These are phyloP conservation scores for Micropoecilia bifurca DNA, from an alignment of 2,797 vertebrate genomes.

Conservation along the genomic window DNA sequence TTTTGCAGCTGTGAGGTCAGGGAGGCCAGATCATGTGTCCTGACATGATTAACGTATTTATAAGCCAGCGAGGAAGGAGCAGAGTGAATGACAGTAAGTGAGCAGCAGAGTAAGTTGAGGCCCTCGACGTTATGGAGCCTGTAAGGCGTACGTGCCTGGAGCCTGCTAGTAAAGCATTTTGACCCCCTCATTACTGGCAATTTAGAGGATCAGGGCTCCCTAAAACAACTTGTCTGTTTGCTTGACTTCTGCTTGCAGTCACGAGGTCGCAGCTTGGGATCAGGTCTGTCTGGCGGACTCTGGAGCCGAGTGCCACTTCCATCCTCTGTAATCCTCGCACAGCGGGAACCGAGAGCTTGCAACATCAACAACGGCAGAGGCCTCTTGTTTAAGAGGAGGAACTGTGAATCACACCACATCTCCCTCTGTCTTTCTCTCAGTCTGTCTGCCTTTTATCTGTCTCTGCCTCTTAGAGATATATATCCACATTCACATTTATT, in stretches of 20 bases:
- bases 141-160: constrained; percentile 63
- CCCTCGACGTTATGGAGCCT: constrained; percentile 61
- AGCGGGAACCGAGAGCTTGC: constrained; percentile 61
- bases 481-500: constrained; percentile 56
- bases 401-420: constrained; percentile 69
- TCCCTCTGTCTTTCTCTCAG: constrained; percentile 33
- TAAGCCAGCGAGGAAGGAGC: constrained; percentile 52
- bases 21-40: constrained; percentile 43
- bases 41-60: constrained; percentile 68
- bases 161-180: constrained; percentile 71
- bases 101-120: constrained; percentile 51
- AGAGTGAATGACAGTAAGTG: constrained; percentile 58
- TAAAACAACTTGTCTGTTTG: constrained; percentile 75
- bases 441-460: constrained; percentile 30
- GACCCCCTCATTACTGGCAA: constrained; percentile 72
- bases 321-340: constrained; percentile 69
- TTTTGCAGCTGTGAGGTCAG: constrained; percentile 62
- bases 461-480: constrained; percentile 41
- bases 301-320: constrained; percentile 64
- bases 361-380: constrained; percentile 65
- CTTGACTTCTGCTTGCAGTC: constrained; percentile 57
- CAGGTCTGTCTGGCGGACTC: constrained; percentile 70
- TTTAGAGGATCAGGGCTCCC: constrained; percentile 68
- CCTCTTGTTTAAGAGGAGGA: constrained; percentile 66
- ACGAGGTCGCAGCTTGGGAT: constrained; percentile 53